Evolutionary conservation across 2,797 vertebrate genomes (phyloP).

Genomic region (Falco columbarius): DNA sequence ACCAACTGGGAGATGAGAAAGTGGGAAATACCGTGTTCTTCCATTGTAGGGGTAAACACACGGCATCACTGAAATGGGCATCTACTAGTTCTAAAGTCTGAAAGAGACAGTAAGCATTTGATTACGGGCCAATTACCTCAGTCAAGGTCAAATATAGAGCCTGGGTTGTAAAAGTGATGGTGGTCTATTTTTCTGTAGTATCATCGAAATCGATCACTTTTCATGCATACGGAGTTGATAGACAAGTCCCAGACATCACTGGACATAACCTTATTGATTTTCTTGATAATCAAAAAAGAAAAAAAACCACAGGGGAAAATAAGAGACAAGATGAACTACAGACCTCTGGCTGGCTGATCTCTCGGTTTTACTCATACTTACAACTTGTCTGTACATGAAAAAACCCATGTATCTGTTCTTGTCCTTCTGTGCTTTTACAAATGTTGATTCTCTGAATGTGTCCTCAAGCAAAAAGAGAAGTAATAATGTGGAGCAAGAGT

Average conservation of each 20-base stretch:
- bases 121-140: background rate
- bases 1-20: background rate
- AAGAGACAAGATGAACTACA: slow-evolving; percentile 52
- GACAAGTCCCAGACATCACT: slow-evolving; percentile 36
- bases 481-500: background rate
- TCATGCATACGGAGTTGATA: slow-evolving; percentile 10
- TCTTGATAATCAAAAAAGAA: slow-evolving; percentile 38
- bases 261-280: slow-evolving; percentile 60
- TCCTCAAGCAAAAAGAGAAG: background rate
- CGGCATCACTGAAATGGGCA: background rate
- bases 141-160: background rate
- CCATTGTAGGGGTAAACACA: background rate
- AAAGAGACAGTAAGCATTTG: background rate
- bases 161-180: background rate
- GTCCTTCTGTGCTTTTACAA: background rate
- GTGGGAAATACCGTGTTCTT: background rate
- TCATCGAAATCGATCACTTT: slow-evolving; percentile 28
- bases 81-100: background rate
- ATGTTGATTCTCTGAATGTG: background rate
- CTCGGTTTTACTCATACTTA: background rate
- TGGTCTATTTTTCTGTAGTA: background rate
- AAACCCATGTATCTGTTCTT: background rate
- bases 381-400: background rate
- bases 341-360: slow-evolving; percentile 33
- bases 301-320: slow-evolving; percentile 35